Percentiles rank a stretch among this genome's conserved stretches.
These are phyloP conservation scores for Ecdyonurus torrentis DNA, from an alignment of 2,888 invertebrate genomes.

Conservation along the genomic window DNA sequence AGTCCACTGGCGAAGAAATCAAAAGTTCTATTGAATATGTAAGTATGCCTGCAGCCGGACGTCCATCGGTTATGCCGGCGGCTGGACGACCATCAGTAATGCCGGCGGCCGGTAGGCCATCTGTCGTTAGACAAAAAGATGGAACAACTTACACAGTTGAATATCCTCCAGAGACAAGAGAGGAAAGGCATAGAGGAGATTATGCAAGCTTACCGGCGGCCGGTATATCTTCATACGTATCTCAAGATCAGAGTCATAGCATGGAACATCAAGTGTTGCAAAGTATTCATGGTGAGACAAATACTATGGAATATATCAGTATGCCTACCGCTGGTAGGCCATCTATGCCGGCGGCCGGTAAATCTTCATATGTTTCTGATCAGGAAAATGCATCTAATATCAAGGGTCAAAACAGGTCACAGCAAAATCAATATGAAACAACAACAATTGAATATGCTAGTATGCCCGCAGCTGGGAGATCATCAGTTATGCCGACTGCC, in stretches of 20 bases:
- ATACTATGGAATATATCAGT: background rate
- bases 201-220: background rate
- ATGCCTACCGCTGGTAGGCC: constrained; percentile 1
- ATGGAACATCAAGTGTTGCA: too few species aligned
- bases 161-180: background rate
- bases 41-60: background rate
- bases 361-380: too few species aligned
- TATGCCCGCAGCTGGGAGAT: background rate
- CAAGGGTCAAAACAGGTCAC: too few species aligned
- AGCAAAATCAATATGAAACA: too few species aligned
- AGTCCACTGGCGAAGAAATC: too few species aligned
- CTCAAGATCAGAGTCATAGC: too few species aligned
- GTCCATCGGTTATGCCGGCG: background rate
- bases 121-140: too few species aligned
- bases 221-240: background rate
- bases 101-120: background rate
- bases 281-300: background rate
- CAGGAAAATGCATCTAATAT: too few species aligned
- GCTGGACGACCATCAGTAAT: background rate
- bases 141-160: background rate
- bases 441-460: background rate
- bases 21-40: too few species aligned
- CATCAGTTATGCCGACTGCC: background rate
- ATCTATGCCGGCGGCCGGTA: background rate
- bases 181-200: background rate